Evolutionary conservation across 2,113 vertebrate species (phyloP).

Genomic region (Gobius niger): DNA sequence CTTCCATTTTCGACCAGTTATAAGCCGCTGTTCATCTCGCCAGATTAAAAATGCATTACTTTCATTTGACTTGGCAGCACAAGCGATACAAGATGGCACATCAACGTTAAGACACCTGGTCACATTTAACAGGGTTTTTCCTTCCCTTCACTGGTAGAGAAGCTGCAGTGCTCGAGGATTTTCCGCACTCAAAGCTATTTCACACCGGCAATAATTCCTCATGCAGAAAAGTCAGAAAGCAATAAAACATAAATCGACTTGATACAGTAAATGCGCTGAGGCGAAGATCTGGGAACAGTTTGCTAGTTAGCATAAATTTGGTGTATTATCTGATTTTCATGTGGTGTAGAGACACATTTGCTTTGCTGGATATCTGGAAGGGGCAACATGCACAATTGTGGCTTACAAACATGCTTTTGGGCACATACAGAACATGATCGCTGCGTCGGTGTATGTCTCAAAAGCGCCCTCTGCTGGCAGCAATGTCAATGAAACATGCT

Average conservation of each 20-base stretch:
- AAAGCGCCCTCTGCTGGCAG: too few species aligned
- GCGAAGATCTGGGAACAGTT: conserved; percentile 26
- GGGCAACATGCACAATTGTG: background rate
- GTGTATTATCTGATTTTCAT: conserved; percentile 29
- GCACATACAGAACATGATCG: too few species aligned
- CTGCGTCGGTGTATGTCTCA: too few species aligned
- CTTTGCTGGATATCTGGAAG: background rate
- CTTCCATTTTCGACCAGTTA: conserved; percentile 35
- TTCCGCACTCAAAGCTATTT: conserved; percentile 37
- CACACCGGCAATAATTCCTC: conserved; percentile 28
- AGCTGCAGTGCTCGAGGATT: background rate
- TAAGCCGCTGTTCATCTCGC: conserved; percentile 28
- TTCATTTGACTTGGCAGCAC: conserved; percentile 6
- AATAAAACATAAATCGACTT: conserved; percentile 35
- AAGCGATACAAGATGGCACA: background rate
- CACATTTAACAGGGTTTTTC: background rate
- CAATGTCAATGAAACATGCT: too few species aligned
- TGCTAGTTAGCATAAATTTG: conserved; percentile 19
- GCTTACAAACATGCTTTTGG: too few species aligned
- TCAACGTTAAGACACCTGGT: background rate
- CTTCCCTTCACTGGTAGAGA: background rate
- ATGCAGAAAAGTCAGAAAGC: conserved; percentile 33
- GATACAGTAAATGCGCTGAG: conserved; percentile 24
- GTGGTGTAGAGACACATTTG: conserved; percentile 14
- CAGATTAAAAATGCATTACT: conserved; percentile 20